Evolutionary conservation across 2,888 invertebrate species (phyloP), one percentile per base, ranked within the genome.

Genomic region (Biston betularia): DNA sequence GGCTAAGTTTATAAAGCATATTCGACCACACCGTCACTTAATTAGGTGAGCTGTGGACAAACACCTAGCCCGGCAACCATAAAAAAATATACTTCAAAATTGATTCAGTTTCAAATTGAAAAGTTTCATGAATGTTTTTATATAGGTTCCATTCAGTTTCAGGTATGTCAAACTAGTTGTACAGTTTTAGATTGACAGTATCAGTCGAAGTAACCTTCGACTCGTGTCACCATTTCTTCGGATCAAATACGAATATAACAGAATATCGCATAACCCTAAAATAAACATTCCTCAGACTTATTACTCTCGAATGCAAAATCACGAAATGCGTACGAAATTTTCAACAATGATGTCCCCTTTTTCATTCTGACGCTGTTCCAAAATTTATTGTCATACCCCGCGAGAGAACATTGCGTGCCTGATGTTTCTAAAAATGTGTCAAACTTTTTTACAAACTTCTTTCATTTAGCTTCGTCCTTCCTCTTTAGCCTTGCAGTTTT

Each of bases 371-470:
- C 93, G 90, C 92, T 91, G 81, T 65, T 60, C 64, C 64, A 84
- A 89, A 90, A 93, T 93, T 93, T 92, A 93, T 90, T 89, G 89
- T 85, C 90, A 82, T 83, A 76, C 83, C 88, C 86, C 85, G 86
- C 86, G 86, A 82, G 85, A 87, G 86, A 87, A 87, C 90, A 88
- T 85, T 90, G 89, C 91, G 89, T 88, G 92, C 89, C 90, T 90
- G 93, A 92, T 90, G 92, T 89, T 92, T 90, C 92, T 92, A 93
- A 93, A 93, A 93, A 93, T 92, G 93, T 93, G 93, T 92, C 93
- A 93, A 92, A 92, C 87, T 92, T 93, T 85, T 93, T 93, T 92
- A 92, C 89, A 85, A 92, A 92, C 85, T 92, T 92, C 92, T 92
- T 93, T 93, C 92, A 92, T 93, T 93, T 91, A 88, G 85, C 82